Base-by-base conservation (phyloP, 2,797 vertebrate species). In the Ptychadena robeensis region DNA sequence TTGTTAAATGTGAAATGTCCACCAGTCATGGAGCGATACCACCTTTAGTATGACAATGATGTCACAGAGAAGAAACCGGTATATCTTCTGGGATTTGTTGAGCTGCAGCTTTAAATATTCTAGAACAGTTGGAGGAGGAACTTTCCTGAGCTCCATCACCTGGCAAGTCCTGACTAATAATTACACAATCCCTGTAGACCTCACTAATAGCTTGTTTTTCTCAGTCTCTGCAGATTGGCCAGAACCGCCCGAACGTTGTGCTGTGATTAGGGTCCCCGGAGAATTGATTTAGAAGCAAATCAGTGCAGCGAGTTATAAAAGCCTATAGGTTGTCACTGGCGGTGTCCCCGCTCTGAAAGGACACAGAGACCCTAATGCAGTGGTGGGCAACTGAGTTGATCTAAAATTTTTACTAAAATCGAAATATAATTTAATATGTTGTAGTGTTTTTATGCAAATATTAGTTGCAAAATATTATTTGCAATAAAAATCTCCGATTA, bases 201-300 rank as follows among this genome's bases (percentile, higher is more conserved):
- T 37, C 9, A n/a, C 67, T 82, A 82, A 82, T 82, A 82, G 74
- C 81, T 82, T 82, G 81, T 82, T 82, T 82, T 82, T 78, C 81
- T 77, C 81, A 27, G 37, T 65, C 61, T 77, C 81, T 53, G 81
- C 81, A 64, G 53, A 76, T 77, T 37, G 81, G 73, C 27, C 81
- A 78, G 80, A 82, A 59, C 22, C 63, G 69, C 72, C 69, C 63
- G 73, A 71, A 72, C 57, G 67, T 35, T 72, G 27, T 63, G 73
- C n/a, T 34, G 67, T n/a, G 48, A 48, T 18, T 59, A 48, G 74
- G 34, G 40, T 48, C 81, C 73, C 78, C n/a, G 4, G 81, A 71
- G 81, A 59, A 71, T 82, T 78, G 37, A 30, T 63, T 22, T 53
- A 38, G 71, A 73, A 59, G 72, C 76, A 69, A 82, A 77, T 30